Evolutionary conservation across 2,888 invertebrate species (phyloP), one percentile per base, ranked within the genome.

Genomic region (Eumacrocentrus americanus): DNA sequence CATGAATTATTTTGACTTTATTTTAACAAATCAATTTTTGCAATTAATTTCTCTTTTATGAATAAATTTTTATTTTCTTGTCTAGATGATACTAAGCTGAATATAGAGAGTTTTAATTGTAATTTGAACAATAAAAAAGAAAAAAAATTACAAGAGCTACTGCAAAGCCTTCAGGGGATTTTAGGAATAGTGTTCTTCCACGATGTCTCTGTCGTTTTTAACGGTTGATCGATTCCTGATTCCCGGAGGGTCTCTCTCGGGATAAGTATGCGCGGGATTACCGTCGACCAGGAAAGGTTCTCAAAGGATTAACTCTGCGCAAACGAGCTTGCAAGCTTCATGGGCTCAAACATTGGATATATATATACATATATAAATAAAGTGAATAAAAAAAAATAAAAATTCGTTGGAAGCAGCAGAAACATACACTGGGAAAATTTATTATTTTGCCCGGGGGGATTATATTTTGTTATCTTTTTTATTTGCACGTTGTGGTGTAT

Each of bases 261-360:
- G 50, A 58, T 58, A 58, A 58, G 51, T 51, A 51, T 51, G n/a
- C n/a, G 42, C n/a, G 29, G 51, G 42, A 58, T 51, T 58, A 58
- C 42, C 51, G 58, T 51, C 51, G 51, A 58, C 58, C 51, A 42
- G 58, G 35, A 58, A 58, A 42, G 51, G 51, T 58, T 58, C 58
- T 58, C 58, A 58, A 51, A 42, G 42, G 58, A 58, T 58, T 58
- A 58, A 58, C 42, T 34, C 34, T 42, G 34, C 50, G 40, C 58
- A 42, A 58, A 58, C 50, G 58, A 58, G 58, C 58, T 58, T 58
- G 51, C 58, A 50, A 57, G 51, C 51, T 58, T 47, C 44, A 42
- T n/a, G 18, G 20, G 50, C 35, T 35, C 29, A 35, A 50, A 50
- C n/a, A 7, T n/a, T 20, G 16, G 34, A 35, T 14, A 35, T n/a